Base-by-base conservation (phyloP, 1,140 invertebrate species). In the Drosophila mauritiana region DNA sequence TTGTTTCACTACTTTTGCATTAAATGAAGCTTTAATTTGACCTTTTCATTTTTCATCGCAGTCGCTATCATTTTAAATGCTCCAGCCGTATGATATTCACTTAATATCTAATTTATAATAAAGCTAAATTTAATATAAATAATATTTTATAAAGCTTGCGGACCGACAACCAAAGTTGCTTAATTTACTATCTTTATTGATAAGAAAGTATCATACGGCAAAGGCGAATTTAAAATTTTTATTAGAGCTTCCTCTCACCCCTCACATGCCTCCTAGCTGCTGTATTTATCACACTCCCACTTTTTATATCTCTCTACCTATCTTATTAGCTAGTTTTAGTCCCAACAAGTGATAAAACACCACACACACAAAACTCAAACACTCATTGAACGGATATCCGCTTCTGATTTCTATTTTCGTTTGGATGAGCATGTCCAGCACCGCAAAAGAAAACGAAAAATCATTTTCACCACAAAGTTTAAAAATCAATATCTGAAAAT, bases 1-100 rank as follows among this genome's bases (percentile, higher is more conserved):
- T 73, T 59, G 25, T 63, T 63, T 51, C 48, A 59, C 45, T 63
- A 68, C 46, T 82, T 79, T 69, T 64, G 57, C 74, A 63, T 73
- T 86, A 76, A 88, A 40, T 48, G 25, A 40, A 63, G 58, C 72
- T 85, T 69, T 81, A 56, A 80, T 80, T 69, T 62, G 48, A 64
- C 49, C 52, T 52, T 52, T 34, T 65, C 51, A 55, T 56, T 40
- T 12, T 4, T 42, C 49, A 48, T 58, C 22, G 39, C 42, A 64
- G 55, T 59, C 25, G 75, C 65, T 63, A 52, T 73, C 6, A 52
- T 73, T 4, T 59, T 46, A 56, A 58, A 56, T 67, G 46, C 48
- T 67, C 58, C 53, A 8, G 59, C 25, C 59, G 11, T 62, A 15
- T 80, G 65, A 80, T 52, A 51, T 8, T 12, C 0, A 25, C 12